Base-by-base conservation (phyloP, 2,113 vertebrate genomes). In the Marcusenius ussheri region DNA sequence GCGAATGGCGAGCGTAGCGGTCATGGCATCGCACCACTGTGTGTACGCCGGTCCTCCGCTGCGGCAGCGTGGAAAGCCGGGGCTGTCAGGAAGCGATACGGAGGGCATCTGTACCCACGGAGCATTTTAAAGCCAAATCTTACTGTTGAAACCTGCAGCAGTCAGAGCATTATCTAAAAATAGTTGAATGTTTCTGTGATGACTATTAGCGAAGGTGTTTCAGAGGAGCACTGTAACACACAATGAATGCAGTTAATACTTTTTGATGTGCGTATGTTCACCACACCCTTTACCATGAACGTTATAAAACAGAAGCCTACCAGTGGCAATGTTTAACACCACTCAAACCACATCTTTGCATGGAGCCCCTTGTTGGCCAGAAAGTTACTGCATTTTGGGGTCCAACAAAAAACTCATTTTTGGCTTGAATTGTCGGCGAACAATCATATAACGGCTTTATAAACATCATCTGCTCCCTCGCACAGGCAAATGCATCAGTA, bases 401-500 rank as follows among this genome's bases (percentile, higher is more conserved):
- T 70, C n/a, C 62, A 70, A 31, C 62, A 5, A 70, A 35, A 77
- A 17, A 80, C 6, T 39, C 0, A 77, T 19, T 39, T 39, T 31
- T 77, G 24, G n/a, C 24, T 11, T 70, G n/a, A 70, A 70, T 4
- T 31, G 62, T 31, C 31, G 62, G 3, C 31, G 27, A 70, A 5
- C 62, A 27, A 31, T 15, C 62, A 70, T 70, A 70, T 13, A 70
- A 70, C 13, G n/a, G 62, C 62, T 70, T 70, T 8, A 80, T 42
- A 42, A 80, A 42, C 35, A 5, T 39, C 35, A 42, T n/a, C 85
- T 87, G n/a, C 49, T 88, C 58, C 19, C 35, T 88, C 5, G 8
- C 83, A 91, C 94, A 99, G 98, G 98, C 94, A 98, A 98, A 95
- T 99, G 98, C 92, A 98, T 99, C 96, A 99, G 98, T 94, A 98